Base-by-base conservation (phyloP, 1,140 invertebrate species). In the Leptinotarsa undecemlineata region DNA sequence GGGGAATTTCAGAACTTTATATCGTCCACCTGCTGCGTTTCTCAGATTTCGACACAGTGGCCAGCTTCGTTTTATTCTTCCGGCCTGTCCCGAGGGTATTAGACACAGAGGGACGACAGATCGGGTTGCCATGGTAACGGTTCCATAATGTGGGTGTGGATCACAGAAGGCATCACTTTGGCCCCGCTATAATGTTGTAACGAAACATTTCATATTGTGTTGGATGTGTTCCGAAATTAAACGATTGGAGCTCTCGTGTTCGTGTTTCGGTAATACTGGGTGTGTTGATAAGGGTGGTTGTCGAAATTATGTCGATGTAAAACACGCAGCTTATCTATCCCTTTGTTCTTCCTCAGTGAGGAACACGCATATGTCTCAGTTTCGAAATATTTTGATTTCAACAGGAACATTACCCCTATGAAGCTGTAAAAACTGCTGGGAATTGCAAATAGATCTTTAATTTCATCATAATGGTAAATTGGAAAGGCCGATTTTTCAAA, bases 101-200 rank as follows among this genome's bases (percentile, higher is more conserved):
- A 17, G 51, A 57, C 51, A 57, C 17, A 13, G 51, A 57, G 1
- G 51, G 51, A 57, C 15, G 51, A 57, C 51, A 57, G 33, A 33
- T 0, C 33, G 8, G 33, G 51, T 57, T 57, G 17, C 14, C 51
- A 57, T 57, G 51, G 51, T 57, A 57, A 57, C 51, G 51, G 15
- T 57, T 57, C 51, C 51, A 15, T 57, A 57, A 57, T 57, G 17
- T 57, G 51, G 51, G 51, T 57, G 51, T 57, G 51, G 51, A 57
- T 57, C n/a, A 42, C 2, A 42, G 33, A 11, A 42, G 33, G 33
- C 33, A 42, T 42, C 8, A 42, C 8, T 42, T 42, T 11, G 8
- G 3, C 33, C 33, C 33, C 33, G 33, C 33, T 42, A 42, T 42
- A 11, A 42, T 42, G 33, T 8, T 1, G 8, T 42, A 42, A 42